Conservation (phyloP, 2,888 invertebrate species). For the Tiphia femorata region DNA sequence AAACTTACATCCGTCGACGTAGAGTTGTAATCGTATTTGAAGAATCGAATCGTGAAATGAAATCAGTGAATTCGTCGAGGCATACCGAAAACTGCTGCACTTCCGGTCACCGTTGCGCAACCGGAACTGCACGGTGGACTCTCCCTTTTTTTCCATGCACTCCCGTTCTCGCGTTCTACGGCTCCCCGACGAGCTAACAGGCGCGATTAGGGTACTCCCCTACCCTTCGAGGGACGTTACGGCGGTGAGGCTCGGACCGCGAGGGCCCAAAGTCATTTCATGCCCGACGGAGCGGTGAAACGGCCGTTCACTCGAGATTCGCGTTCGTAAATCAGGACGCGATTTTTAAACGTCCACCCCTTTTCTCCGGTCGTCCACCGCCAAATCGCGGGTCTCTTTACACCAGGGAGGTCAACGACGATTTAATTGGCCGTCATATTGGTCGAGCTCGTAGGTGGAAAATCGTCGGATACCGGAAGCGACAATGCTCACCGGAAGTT, state of each 20-base stretch:
- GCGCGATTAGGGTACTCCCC: too few relatives aligned
- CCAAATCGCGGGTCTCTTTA: neutral
- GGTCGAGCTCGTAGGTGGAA: slow-evolving; percentile 11
- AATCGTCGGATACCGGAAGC: slow-evolving; percentile 4
- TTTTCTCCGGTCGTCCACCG: slow-evolving; percentile 4
- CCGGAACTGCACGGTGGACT: too few relatives aligned
- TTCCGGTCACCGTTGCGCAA: too few relatives aligned
- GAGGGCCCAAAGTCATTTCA: slow-evolving; percentile 59
- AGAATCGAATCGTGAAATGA: too few relatives aligned
- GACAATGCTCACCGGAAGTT: too few relatives aligned
- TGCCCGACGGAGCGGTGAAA: slow-evolving; percentile 55
- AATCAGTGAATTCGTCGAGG: too few relatives aligned
- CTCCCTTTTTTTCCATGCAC: too few relatives aligned
- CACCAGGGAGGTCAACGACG: slow-evolving; percentile 2
- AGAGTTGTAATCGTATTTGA: too few relatives aligned
- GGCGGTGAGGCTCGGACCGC: slow-evolving; percentile 26
- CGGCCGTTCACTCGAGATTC: slow-evolving; percentile 53
- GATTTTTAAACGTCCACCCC: neutral
- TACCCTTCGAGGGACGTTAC: neutral
- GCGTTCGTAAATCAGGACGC: slow-evolving; percentile 52
- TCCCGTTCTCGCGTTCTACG: too few relatives aligned
- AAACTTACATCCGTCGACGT: too few relatives aligned
- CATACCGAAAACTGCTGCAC: too few relatives aligned
- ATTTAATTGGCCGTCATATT: slow-evolving; percentile 25
- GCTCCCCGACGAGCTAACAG: too few relatives aligned